Conservation (phyloP, 2,888 invertebrate genomes). For the Leptothorax acervorum region DNA sequence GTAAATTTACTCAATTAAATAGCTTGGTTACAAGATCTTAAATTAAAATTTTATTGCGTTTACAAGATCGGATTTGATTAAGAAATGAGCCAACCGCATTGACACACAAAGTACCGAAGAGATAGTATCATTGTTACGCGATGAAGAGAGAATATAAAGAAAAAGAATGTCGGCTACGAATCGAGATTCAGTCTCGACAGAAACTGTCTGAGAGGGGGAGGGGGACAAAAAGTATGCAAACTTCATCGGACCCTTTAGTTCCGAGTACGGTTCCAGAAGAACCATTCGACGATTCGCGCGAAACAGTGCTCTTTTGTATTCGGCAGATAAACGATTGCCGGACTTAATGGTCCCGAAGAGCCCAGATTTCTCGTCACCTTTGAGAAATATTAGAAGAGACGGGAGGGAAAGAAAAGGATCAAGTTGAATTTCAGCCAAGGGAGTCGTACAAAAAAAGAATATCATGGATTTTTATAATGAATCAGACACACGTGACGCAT, state of each 20-base stretch:
- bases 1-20: neutral
- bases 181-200: conserved; percentile 34
- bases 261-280: conserved; percentile 50
- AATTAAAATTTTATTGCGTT: neutral
- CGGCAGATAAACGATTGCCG: conserved; percentile 43
- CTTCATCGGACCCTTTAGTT: conserved; percentile 49
- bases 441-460: neutral
- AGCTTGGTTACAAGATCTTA: neutral
- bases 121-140: neutral
- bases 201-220: conserved; percentile 21
- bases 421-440: neutral
- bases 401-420: neutral
- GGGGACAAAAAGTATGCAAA: conserved; percentile 50
- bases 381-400: conserved; percentile 13
- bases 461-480: conserved; percentile 23
- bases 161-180: neutral
- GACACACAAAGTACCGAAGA: neutral
- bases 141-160: neutral
- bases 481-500: neutral
- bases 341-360: conserved; percentile 43
- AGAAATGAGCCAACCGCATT: neutral
- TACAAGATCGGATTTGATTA: neutral
- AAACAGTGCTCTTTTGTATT: conserved; percentile 56
- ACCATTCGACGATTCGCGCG: conserved; percentile 45
- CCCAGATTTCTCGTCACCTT: conserved; percentile 46